A percentile compares a stretch with the other conserved stretches of the same genome.
Conservation (phyloP, 2,797 vertebrate genomes). For the Xiphophorus birchmanni region DNA sequence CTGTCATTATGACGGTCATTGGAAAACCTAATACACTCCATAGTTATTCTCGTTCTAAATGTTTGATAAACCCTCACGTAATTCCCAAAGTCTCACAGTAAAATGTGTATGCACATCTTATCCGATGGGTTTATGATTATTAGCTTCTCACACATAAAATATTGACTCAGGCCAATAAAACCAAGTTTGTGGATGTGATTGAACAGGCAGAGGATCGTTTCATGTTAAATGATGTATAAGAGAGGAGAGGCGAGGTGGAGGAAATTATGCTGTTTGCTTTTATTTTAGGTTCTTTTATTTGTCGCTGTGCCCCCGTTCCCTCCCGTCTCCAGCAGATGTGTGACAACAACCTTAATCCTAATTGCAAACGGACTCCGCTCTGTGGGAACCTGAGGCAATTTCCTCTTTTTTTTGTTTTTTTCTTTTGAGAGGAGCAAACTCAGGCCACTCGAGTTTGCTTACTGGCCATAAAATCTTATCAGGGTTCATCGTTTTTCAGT, state of each 20-base stretch:
- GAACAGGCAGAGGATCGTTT: constrained; percentile 49
- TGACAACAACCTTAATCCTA: constrained; percentile 86
- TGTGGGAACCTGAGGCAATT: constrained; percentile 91
- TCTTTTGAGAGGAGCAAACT: constrained; percentile 48
- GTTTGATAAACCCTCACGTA: neutral
- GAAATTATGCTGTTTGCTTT: constrained; percentile 66
- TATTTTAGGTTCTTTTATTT: constrained; percentile 72
- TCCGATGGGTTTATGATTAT: constrained; percentile 70
- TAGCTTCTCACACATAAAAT: constrained; percentile 60
- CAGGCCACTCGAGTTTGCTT: constrained; percentile 80
- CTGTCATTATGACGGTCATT: neutral
- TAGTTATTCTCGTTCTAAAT: neutral
- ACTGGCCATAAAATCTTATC: constrained; percentile 91
- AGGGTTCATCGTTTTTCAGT: constrained; percentile 82
- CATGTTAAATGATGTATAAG: constrained; percentile 40
- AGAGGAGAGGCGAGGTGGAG: constrained; percentile 3
- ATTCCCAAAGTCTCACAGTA: constrained; percentile 64
- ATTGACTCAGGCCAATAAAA: constrained; percentile 66
- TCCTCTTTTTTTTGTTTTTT: constrained; percentile 72
- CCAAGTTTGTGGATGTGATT: constrained; percentile 50
- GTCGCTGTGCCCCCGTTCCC: constrained; percentile 66
- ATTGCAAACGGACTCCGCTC: constrained; percentile 80
- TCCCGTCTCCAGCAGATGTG: constrained; percentile 61
- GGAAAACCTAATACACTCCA: neutral
- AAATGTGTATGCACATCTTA: constrained; percentile 61